These are phyloP conservation scores for Potamilus streckersoni DNA, from an alignment of 1,140 invertebrate species.

Conservation along the genomic window DNA sequence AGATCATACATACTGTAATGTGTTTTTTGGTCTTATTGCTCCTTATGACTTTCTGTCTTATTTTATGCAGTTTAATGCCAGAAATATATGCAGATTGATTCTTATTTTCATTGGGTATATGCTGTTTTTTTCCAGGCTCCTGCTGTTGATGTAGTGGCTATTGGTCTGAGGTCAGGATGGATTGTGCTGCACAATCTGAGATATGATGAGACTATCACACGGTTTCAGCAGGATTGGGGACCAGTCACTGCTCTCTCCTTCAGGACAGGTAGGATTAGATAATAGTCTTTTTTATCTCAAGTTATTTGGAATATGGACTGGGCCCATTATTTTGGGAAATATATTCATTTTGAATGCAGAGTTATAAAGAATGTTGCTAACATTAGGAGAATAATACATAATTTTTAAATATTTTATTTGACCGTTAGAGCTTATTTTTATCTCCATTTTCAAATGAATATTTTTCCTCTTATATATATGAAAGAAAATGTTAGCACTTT, in stretches of 20 bases:
- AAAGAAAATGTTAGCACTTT: no score
- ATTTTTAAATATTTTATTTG: no score
- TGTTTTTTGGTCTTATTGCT: not conserved
- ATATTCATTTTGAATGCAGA: no score
- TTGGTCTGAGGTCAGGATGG: slow-evolving; percentile 85
- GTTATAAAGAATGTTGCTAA: no score
- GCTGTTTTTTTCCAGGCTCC: slow-evolving; percentile 74
- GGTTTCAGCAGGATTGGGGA: slow-evolving; percentile 94
- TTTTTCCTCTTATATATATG: no score
- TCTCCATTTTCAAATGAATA: no score
- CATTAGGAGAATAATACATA: no score
- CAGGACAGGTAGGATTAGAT: slow-evolving; percentile 72
- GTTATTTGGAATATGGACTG: no score
- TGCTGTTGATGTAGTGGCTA: slow-evolving; percentile 88
- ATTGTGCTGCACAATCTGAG: slow-evolving; percentile 92
- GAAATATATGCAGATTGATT: not conserved
- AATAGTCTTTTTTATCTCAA: no score
- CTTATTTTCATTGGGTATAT: not conserved
- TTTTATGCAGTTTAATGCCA: not conserved
- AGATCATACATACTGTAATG: no score
- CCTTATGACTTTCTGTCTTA: not conserved
- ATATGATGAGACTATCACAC: slow-evolving; percentile 85
- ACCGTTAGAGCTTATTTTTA: no score
- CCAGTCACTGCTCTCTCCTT: slow-evolving; percentile 86
- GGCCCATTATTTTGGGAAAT: no score